Evolutionary conservation across 2,888 invertebrate species (phyloP), one percentile per base, ranked within the genome.

Genomic region (Pristionchus exspectatus): DNA sequence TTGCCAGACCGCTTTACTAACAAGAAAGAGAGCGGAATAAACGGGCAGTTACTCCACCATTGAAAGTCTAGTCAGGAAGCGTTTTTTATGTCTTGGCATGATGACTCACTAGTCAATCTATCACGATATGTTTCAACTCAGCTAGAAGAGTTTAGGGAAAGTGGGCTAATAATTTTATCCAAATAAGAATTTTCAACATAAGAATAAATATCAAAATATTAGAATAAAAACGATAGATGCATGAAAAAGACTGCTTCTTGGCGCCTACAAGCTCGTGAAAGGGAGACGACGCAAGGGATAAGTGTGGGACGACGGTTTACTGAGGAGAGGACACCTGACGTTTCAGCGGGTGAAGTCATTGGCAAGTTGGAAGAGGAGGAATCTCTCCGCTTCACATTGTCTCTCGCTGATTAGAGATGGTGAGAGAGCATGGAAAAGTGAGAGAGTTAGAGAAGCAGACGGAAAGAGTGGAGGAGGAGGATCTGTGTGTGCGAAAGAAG

Each of bases 301-400:
- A 74, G 74, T 74, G 74, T 74, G 74, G 74, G 74, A 33, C 18
- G 74, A n/a, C n/a, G 69, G 44, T 21, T 38, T 74, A 74, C 74
- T 33, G 72, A 72, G 1, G 30, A 69, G 72, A 44, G 66, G 86
- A 63, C 63, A 86, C 38, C 38, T 87, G 69, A 38, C 44, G 27
- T 54, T 33, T 87, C 44, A 56, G 24, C 21, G 33, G 33, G n/a
- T 50, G 38, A 33, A 18, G 30, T 33, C 24, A 38, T 16, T 30
- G 21, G 59, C n/a, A 59, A 85, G 85, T 7, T n/a, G 30, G 56
- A 27, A 59, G n/a, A 50, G 56, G 84, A 27, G 54, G 85, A 54
- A 18, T 9, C 24, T 63, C 63, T 63, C 9, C 24, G n/a, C 9
- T 63, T n/a, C n/a, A 1, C 63, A 1, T 63, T 21, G 1, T 63